Evolutionary conservation across 53 echinoderm and acorn worm genomes (phyloP).

Genomic region (Apostichopus leukothele): DNA sequence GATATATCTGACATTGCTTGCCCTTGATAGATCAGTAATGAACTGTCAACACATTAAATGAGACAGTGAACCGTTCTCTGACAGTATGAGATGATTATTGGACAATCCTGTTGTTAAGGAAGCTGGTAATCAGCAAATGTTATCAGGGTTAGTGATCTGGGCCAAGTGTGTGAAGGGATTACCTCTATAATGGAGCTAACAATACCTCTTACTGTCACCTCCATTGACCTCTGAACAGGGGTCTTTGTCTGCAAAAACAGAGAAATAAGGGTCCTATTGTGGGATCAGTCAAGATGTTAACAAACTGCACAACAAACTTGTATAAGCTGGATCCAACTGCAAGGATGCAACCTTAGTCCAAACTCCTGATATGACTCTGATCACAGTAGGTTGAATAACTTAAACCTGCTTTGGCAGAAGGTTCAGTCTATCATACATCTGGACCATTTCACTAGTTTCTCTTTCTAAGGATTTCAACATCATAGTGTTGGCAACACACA

Average conservation of each 20-base stretch:
- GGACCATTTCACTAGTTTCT: no score
- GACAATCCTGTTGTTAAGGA: neutral
- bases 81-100: neutral
- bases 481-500: no score
- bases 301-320: neutral
- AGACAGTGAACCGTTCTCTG: neutral
- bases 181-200: neutral
- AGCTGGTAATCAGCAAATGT: no score
- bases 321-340: neutral
- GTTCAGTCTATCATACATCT: no score
- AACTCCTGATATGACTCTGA: no score
- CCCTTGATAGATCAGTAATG: no score
- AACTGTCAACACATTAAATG: no score
- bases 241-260: conserved; percentile 30
- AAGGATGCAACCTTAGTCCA: no score
- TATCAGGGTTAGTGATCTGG: conserved; percentile 8
- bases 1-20: no score
- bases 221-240: conserved; percentile 48
- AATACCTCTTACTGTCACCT: conserved; percentile 28
- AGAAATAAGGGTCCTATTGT: neutral
- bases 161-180: conserved; percentile 2
- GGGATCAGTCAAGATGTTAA: neutral
- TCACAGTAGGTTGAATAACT: no score
- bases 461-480: no score
- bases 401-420: no score